A percentile compares a stretch with the other conserved stretches of the same genome.
Conservation (phyloP, 2,888 invertebrate species). For the Lycocerus yunnanus region DNA sequence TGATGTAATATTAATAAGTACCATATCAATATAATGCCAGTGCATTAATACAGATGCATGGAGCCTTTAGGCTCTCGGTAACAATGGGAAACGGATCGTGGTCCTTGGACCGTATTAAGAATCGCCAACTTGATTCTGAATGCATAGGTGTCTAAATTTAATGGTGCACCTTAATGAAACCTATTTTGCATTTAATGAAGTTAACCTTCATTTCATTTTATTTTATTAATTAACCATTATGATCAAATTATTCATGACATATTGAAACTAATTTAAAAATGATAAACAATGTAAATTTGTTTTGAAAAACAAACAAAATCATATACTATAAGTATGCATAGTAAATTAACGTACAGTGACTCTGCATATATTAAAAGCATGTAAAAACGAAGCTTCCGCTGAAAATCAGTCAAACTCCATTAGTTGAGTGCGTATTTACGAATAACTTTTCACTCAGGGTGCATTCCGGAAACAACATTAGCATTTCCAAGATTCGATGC, state of each 20-base stretch:
- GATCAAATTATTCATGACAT: background rate
- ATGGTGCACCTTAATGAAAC: background rate
- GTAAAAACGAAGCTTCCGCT: background rate
- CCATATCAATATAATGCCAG: constrained; percentile 40
- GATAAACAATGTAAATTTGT: background rate
- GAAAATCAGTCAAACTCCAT: constrained; percentile 13
- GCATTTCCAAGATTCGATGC: constrained; percentile 35
- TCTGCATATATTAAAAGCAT: background rate
- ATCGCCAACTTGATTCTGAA: constrained; percentile 11
- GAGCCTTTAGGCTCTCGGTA: constrained; percentile 33
- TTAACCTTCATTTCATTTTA: background rate
- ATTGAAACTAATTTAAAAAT: background rate
- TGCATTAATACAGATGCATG: constrained; percentile 39
- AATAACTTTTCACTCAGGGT: constrained; percentile 14
- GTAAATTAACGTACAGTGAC: background rate
- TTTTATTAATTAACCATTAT: background rate
- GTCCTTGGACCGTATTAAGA: constrained; percentile 23
- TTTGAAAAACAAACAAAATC: background rate
- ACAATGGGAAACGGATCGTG: constrained; percentile 36
- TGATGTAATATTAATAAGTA: constrained; percentile 45
- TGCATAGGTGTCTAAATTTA: background rate
- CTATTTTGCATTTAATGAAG: background rate
- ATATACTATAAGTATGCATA: background rate
- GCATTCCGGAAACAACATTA: constrained; percentile 33
- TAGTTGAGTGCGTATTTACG: constrained; percentile 6